Base-by-base conservation (phyloP, 1,140 invertebrate genomes). In the Lasioglossum baleicum region DNA sequence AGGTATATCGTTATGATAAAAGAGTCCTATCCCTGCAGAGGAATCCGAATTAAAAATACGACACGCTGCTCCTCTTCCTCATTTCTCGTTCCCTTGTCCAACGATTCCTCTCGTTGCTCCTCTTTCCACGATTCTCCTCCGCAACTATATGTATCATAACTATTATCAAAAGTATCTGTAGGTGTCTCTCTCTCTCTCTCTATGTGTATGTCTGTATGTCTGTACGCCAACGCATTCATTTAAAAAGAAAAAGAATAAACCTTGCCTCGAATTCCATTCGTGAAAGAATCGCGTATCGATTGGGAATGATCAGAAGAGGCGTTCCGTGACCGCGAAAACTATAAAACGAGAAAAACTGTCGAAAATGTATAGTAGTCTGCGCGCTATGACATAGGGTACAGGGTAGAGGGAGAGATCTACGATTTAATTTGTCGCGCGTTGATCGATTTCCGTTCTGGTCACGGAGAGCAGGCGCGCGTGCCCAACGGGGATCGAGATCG, bases 111-210 rank as follows among this genome's bases (percentile, higher is more conserved):
- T 20, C 51, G 15, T 64, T 22, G 48, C 56, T 51, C 56, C 17
- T 35, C 35, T 35, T 58, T 81, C 65, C 75, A 82, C 69, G 72
- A 82, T 60, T 42, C 66, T 78, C 17, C 13, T 79, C 66, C 74
- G 76, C 80, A 71, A 7, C 61, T 68, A 83, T 73, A 84, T 85
- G 80, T 48, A 83, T 78, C 17, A 53, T 53, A 53, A 65, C 68
- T 85, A 82, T 79, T 80, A 80, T 87, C 83, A 85, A 90, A 90
- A 91, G 76, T 86, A 78, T 88, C 88, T 81, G 86, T 87, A 89
- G 81, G 2, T 82, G 56, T 74, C 51, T 80, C 76, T 66, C 68
- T 3, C 8, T 11, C 8, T 11, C 2, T 11, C 2, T 11, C 2
- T 48, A 3, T 48, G 44, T 48, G 44, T 48, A 11, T 48, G 44